Base-by-base conservation (phyloP, 2,797 vertebrate genomes). In the Fundulus diaphanus region DNA sequence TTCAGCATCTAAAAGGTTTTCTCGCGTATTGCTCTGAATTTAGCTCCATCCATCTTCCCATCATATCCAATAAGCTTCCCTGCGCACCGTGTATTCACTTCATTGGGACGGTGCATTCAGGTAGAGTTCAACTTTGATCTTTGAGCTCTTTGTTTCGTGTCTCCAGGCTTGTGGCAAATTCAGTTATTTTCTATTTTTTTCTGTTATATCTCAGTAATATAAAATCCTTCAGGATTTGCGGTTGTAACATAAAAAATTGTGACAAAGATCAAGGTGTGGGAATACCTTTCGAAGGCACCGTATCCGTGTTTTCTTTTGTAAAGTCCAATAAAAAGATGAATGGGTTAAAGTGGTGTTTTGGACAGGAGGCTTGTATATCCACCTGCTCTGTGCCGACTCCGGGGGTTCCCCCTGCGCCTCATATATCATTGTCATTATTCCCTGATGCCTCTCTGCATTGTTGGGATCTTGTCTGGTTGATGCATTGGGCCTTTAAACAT, bases 401-500 rank as follows among this genome's bases (percentile, higher is more conserved):
- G 48, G 46, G 5, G 57, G 68, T 52, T 83, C 77, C 29, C 74
- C 48, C 31, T 35, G 44, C 46, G 63, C 40, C 29, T 84, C 82
- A 29, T 80, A 29, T 61, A 82, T 87, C 82, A 79, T 29, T 24
- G 22, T 66, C 66, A 44, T 78, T 70, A 65, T 77, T 87, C 73
- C 77, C 77, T 9, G 46, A 48, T 73, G 78, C 51, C 46, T 68
- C 59, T 49, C 78, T 73, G 49, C 37, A 54, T 72, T 72, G 69
- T 31, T 83, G 66, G 66, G 76, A 79, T 83, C 70, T 70, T 81
- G 80, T 80, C 83, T 74, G 51, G n/a, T 87, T 85, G 82, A 90
- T 87, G 76, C 76, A 86, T 85, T 75, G 67, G 81, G 78, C 81
- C 81, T 85, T 80, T 80, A 85, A 87, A 77, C 69, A 44, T 72